phyloP scores from a whole-genome alignment of 2,888 invertebrate species.

The Melieria crassipennis region DNA sequence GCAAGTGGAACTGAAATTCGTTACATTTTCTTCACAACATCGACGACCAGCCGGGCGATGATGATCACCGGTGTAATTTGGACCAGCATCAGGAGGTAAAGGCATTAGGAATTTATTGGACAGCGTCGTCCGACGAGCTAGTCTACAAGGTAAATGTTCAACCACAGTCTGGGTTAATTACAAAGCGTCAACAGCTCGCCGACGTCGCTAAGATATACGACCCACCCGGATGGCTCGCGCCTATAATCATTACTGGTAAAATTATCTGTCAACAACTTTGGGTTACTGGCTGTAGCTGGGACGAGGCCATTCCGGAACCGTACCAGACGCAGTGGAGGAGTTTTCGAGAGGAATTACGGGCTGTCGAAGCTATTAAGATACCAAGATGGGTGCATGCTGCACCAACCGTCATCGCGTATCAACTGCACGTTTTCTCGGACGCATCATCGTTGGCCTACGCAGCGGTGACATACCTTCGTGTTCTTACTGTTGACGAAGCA shows the following conservation, averaged over 20 bases:
- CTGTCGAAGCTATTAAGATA: too few species aligned
- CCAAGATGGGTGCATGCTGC: too few species aligned
- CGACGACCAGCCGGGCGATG: neutral
- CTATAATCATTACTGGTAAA: too few species aligned
- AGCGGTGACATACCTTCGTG: conserved; percentile 34
- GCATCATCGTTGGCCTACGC: conserved; percentile 20
- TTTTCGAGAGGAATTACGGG: too few species aligned
- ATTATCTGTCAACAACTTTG: too few species aligned
- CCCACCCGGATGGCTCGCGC: neutral
- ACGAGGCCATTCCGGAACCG: conserved; percentile 9
- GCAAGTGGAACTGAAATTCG: conserved; percentile 35
- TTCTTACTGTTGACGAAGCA: neutral
- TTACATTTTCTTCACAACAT: conserved; percentile 17
- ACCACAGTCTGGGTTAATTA: conserved; percentile 14
- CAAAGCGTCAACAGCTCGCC: conserved; percentile 36
- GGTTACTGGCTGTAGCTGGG: neutral
- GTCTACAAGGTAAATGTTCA: conserved; percentile 28
- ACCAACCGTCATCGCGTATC: too few species aligned
- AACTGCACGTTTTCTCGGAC: too few species aligned
- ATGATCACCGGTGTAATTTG: conserved; percentile 12
- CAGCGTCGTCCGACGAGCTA: conserved; percentile 25
- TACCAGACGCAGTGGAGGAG: too few species aligned
- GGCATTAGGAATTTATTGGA: conserved; percentile 35
- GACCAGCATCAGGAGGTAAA: conserved; percentile 30
- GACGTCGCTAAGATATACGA: conserved; percentile 31